Percentiles rank a stretch among this genome's conserved stretches.
These are phyloP conservation scores for Lepidothrix coronata DNA, from an alignment of 2,113 vertebrate genomes.

Conservation along the genomic window DNA sequence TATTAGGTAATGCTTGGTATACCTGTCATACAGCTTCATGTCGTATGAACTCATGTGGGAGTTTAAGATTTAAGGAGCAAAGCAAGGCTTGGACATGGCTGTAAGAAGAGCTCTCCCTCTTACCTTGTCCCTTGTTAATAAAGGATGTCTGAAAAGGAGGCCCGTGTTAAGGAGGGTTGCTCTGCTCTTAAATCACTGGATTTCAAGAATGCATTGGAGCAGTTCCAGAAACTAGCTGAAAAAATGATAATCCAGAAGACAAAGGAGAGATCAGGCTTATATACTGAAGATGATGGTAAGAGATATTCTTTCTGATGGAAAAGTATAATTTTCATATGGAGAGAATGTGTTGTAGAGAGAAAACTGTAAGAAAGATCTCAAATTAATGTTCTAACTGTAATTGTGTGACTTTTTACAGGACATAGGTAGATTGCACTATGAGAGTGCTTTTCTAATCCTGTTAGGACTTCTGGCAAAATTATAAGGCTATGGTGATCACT, in stretches of 20 bases:
- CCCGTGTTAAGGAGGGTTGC: background rate
- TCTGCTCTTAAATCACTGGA: background rate
- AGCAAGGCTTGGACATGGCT: background rate
- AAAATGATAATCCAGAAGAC: constrained; percentile 48
- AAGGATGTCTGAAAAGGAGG: background rate
- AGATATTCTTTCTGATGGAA: background rate
- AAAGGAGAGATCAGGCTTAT: constrained; percentile 55
- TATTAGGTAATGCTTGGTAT: background rate
- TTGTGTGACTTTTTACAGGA: background rate
- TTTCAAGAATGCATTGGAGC: constrained; percentile 59
- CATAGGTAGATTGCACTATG: background rate
- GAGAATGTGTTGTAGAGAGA: background rate
- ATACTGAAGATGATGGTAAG: constrained; percentile 65
- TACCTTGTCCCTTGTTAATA: background rate
- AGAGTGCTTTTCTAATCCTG: background rate
- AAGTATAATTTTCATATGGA: background rate
- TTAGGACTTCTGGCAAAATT: background rate
- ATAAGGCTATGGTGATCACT: background rate
- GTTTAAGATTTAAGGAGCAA: background rate
- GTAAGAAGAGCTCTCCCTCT: background rate
- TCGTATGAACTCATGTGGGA: background rate
- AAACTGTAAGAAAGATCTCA: background rate
- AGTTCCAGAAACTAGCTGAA: constrained; percentile 65
- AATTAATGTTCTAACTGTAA: background rate
- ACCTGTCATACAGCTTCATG: background rate